phyloP scores from a whole-genome alignment of 2,113 vertebrate species.

The Nibea coibor region DNA sequence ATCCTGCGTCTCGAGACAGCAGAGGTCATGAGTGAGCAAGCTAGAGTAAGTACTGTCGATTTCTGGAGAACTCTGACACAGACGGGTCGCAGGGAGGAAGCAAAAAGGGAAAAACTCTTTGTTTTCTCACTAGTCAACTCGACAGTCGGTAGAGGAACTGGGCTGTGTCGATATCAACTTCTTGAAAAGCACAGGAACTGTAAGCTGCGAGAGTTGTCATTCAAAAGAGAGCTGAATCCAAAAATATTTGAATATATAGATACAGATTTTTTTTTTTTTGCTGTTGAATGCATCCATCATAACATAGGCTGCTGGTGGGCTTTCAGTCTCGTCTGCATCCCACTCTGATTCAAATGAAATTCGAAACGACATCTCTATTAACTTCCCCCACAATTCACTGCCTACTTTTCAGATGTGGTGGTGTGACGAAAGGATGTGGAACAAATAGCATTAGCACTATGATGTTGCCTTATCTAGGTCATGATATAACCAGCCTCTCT shows the following conservation, averaged over 20 bases:
- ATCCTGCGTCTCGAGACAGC: conserved; percentile 6
- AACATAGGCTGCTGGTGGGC: conserved; percentile 25
- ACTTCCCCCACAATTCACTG: conserved; percentile 54
- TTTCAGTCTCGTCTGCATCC: conserved; percentile 36
- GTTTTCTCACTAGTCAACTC: neutral
- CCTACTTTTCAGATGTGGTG: conserved; percentile 63
- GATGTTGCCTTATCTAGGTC: conserved; percentile 84
- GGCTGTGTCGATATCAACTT: neutral
- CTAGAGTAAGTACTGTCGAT: neutral
- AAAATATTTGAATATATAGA: conserved; percentile 29
- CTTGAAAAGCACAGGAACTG: neutral
- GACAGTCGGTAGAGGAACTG: neutral
- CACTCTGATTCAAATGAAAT: conserved; percentile 55
- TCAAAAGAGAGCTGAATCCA: conserved; percentile 20
- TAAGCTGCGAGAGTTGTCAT: neutral
- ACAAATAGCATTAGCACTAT: conserved; percentile 79
- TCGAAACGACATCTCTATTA: conserved; percentile 72
- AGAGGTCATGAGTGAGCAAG: conserved; percentile 28
- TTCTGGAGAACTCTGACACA: neutral
- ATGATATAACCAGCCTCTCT: conserved; percentile 82
- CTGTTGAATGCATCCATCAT: neutral
- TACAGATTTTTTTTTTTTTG: neutral
- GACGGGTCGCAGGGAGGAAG: neutral
- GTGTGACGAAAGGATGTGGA: conserved; percentile 74
- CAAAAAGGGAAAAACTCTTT: neutral